Percentiles rank a stretch among this genome's conserved stretches.
Conservation (phyloP, 2,888 invertebrate species). For the Polylopha cassiicola region DNA sequence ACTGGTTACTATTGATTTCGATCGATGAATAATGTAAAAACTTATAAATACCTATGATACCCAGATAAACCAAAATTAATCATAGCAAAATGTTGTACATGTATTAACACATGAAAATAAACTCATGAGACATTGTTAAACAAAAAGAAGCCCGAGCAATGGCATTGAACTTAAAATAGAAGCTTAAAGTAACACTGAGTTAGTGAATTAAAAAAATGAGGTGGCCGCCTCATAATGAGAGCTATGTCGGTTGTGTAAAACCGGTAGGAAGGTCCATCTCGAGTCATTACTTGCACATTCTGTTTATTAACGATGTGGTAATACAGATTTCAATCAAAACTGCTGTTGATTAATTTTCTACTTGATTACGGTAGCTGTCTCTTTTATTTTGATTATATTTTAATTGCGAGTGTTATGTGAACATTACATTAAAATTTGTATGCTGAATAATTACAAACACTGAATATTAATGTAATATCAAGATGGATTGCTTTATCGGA, state of each 20-base stretch:
- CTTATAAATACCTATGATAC: background rate
- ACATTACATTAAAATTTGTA: no score
- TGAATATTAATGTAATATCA: slow-evolving; percentile 8
- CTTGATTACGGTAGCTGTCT: slow-evolving; percentile 55
- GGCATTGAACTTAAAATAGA: slow-evolving; percentile 35
- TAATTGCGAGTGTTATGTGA: no score
- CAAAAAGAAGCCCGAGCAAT: slow-evolving; percentile 33
- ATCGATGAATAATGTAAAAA: background rate
- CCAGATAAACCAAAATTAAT: background rate
- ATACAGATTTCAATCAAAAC: slow-evolving; percentile 64
- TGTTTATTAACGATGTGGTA: slow-evolving; percentile 56
- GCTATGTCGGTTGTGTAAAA: slow-evolving; percentile 55
- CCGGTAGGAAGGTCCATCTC: slow-evolving; percentile 68
- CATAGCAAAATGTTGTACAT: background rate
- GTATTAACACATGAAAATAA: background rate
- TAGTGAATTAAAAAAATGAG: slow-evolving; percentile 45
- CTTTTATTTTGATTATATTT: slow-evolving; percentile 40
- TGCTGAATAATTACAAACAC: no score
- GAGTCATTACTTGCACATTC: slow-evolving; percentile 70
- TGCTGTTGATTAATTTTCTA: slow-evolving; percentile 71
- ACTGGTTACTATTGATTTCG: slow-evolving; percentile 7
- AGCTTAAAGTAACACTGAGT: slow-evolving; percentile 14
- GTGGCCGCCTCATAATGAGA: slow-evolving; percentile 57
- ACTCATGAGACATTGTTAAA: background rate
- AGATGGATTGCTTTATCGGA: no score